A percentile compares a stretch with the other conserved stretches of the same genome.
Evolutionary conservation across 1,140 invertebrate genomes (phyloP).

Genomic region (Cardiocondyla obscurior): DNA sequence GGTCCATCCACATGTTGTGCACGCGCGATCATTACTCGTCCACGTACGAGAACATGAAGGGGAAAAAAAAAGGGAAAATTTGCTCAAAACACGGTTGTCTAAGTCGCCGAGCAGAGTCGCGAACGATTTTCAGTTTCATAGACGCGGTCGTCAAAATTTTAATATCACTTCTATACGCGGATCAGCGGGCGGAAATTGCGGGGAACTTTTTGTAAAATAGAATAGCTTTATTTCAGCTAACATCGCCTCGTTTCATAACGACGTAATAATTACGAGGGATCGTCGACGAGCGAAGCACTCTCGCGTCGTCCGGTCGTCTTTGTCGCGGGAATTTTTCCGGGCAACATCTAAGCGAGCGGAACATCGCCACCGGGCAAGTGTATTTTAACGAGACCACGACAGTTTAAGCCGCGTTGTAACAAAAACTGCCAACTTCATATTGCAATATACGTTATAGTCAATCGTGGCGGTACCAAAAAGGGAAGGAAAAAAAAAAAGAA

Average conservation of each 20-base stretch:
- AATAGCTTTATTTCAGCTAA: neutral
- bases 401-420: constrained; percentile 76
- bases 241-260: neutral
- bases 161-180: neutral
- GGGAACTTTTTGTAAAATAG: neutral
- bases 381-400: constrained; percentile 56
- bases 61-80: too few relatives aligned
- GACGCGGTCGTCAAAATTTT: neutral
- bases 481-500: too few relatives aligned
- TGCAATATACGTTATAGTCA: constrained; percentile 78
- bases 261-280: neutral
- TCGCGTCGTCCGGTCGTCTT: constrained; percentile 26
- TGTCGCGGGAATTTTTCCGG: constrained; percentile 27
- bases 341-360: neutral
- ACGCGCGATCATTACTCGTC: constrained; percentile 22
- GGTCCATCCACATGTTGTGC: constrained; percentile 3
- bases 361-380: constrained; percentile 30
- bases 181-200: neutral
- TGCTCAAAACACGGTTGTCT: constrained; percentile 53
- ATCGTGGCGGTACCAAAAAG: constrained; percentile 65
- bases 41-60: constrained; percentile 34
- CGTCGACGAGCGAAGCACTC: neutral
- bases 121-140: constrained; percentile 11
- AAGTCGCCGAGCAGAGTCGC: constrained; percentile 3
- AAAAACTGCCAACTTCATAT: constrained; percentile 80